Base-by-base conservation (phyloP, 2,888 invertebrate genomes). In the Hydrotaea cyrtoneurina region DNA sequence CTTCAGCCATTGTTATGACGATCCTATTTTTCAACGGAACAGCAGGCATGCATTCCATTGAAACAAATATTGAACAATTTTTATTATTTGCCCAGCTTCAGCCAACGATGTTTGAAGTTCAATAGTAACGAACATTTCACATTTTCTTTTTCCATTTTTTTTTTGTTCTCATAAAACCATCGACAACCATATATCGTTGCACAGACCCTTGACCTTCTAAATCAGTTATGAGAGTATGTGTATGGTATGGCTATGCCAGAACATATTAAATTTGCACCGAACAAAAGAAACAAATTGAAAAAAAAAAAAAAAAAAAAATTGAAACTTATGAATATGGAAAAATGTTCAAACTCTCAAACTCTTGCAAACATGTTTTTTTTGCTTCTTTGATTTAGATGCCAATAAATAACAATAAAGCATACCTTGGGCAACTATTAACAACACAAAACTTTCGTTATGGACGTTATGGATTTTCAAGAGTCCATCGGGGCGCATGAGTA, bases 71-170 rank as follows among this genome's bases (percentile, higher is more conserved):
- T 5, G n/a, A 50, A n/a, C 50, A 50, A n/a, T n/a, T 50, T 50
- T 50, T 50, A 50, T 50, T 50, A 2, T 31, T 1, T 50, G 4
- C 50, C 15, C 50, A 50, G n/a, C 50, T 50, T 13, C 50, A 50
- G n/a, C 50, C 3, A n/a, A 50, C 23, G 19, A 23, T 59, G 15
- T 59, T 59, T 59, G 26, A 59, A 59, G 59, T 59, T 59, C 59
- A 59, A 59, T 26, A 26, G 59, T 26, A 7, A 15, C 50, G n/a
- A 50, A 15, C n/a, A 50, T 7, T 43, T 3, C 13, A 43, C n/a
- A n/a, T n/a, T n/a, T n/a, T n/a, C n/a, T n/a, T n/a, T n/a, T n/a
- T n/a, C n/a, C n/a, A n/a, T n/a, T n/a, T 50, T 50, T 50, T 50
- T 50, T 50, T 15, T 10, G 7, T 39, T 39, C 1, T n/a, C 1